phyloP scores from a whole-genome alignment of 2,797 vertebrate species.

The Sebastes goodei region DNA sequence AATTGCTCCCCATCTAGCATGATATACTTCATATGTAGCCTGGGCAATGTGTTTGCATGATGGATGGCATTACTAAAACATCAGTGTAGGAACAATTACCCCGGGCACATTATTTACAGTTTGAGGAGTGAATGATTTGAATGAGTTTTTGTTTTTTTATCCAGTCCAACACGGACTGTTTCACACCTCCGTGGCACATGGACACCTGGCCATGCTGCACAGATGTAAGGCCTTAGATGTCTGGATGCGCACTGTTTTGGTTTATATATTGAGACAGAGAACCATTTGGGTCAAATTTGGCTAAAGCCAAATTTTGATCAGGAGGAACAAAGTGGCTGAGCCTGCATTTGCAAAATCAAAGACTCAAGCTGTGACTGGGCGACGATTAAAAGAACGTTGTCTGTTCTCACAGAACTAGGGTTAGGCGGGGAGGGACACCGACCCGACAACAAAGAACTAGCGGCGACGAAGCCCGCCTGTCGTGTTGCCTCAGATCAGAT shows the following conservation, averaged over 20 bases:
- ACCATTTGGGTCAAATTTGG: neutral
- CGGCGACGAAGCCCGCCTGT: neutral
- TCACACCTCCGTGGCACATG: neutral
- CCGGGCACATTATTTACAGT: neutral
- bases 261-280: neutral
- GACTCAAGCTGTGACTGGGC: neutral
- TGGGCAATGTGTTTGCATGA: conserved; percentile 4
- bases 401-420: neutral
- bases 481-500: neutral
- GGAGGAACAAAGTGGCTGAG: neutral
- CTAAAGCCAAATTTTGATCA: neutral
- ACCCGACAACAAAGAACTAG: neutral
- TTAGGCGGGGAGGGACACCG: neutral
- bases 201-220: neutral
- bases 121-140: neutral
- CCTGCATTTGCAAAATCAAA: neutral
- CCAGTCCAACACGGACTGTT: neutral
- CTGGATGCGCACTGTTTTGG: neutral
- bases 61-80: conserved; percentile 11
- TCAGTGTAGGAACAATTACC: neutral
- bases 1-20: conserved; percentile 8
- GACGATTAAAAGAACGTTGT: neutral
- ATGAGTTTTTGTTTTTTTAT: neutral
- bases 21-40: neutral
- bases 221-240: neutral